phyloP scores from a whole-genome alignment of 1,140 invertebrate species.

The Leptinotarsa undecemlineata region DNA sequence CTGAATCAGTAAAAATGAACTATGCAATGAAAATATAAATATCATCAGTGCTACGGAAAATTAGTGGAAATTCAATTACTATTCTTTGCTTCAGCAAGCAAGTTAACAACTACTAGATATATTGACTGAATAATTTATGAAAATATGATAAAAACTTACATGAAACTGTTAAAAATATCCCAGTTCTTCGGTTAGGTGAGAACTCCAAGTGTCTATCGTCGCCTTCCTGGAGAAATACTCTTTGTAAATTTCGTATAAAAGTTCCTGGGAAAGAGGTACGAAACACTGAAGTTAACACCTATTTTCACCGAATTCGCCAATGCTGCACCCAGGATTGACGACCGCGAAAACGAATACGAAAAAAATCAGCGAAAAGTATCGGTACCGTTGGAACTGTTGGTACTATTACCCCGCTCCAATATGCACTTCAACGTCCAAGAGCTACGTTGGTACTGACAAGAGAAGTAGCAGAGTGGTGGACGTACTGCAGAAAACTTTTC shows the following conservation, averaged over 20 bases:
- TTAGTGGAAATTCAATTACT: too few relatives aligned
- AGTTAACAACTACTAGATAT: too few relatives aligned
- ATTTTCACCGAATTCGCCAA: neutral
- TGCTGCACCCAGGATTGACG: constrained; percentile 6
- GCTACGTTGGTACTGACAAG: constrained; percentile 35
- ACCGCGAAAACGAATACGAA: constrained; percentile 9
- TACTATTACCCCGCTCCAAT: neutral
- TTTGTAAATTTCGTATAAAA: constrained; percentile 25
- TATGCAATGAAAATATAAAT: too few relatives aligned
- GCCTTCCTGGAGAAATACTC: constrained; percentile 32
- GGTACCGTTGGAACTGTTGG: constrained; percentile 21
- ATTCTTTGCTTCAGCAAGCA: too few relatives aligned
- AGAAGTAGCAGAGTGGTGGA: constrained; percentile 22
- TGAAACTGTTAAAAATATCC: constrained; percentile 19
- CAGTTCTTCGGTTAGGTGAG: constrained; percentile 13
- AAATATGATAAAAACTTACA: constrained; percentile 20
- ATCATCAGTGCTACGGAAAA: too few relatives aligned
- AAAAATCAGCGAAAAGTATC: neutral
- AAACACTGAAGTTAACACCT: too few relatives aligned
- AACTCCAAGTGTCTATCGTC: constrained; percentile 18
- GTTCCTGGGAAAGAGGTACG: too few relatives aligned
- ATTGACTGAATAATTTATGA: neutral
- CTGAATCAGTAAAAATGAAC: too few relatives aligned
- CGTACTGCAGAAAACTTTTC: constrained; percentile 36
- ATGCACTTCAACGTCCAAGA: constrained; percentile 30